A percentile compares a stretch with the other conserved stretches of the same genome.
phyloP scores from a whole-genome alignment of 1,140 invertebrate species.

The Hyposmocoma kahamanoa region DNA sequence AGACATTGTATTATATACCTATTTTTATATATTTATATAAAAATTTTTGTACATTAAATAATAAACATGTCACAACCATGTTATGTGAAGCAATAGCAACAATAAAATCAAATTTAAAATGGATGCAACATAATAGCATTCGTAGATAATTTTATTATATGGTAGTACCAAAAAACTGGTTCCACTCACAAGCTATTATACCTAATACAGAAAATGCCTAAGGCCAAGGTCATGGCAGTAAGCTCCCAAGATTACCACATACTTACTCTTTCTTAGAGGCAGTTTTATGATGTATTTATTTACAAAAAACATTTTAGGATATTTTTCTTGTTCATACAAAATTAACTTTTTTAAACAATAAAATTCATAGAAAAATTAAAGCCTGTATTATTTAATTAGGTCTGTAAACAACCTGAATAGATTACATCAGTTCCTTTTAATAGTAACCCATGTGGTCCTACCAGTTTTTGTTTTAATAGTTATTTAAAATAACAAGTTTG shows the following conservation, averaged over 20 bases:
- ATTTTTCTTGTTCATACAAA: background rate
- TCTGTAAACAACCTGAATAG: background rate
- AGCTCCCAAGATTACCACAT: background rate
- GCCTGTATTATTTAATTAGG: background rate
- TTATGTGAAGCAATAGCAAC: background rate
- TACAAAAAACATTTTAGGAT: background rate
- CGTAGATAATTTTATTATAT: background rate
- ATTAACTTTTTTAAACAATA: background rate
- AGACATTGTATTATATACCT: background rate
- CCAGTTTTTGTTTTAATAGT: no score
- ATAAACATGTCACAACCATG: background rate
- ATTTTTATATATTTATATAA: background rate
- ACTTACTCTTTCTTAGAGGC: background rate
- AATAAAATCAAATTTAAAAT: no score
- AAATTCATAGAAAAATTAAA: background rate
- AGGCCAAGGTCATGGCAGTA: background rate
- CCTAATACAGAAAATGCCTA: background rate
- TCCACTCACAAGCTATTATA: background rate
- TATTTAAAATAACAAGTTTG: no score
- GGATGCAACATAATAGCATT: no score
- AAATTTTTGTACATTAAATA: background rate
- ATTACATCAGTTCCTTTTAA: no score
- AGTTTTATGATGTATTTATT: background rate
- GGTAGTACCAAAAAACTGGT: background rate
- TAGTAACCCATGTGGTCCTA: no score